A percentile compares a stretch with the other conserved stretches of the same genome.
phyloP scores from a whole-genome alignment of 2,888 invertebrate species.

The Leptopterna dolabrata region DNA sequence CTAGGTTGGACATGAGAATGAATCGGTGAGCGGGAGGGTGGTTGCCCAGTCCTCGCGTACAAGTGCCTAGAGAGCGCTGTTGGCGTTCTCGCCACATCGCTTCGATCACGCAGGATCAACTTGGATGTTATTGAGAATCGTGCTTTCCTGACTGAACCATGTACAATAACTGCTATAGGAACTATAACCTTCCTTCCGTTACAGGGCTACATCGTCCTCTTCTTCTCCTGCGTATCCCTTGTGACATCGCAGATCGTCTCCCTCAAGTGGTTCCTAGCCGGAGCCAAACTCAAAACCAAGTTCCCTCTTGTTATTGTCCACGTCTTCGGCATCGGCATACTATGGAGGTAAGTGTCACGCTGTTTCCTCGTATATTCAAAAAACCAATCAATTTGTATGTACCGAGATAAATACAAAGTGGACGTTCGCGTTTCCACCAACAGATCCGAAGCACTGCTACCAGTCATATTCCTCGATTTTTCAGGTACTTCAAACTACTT shows the following conservation, averaged over 20 bases:
- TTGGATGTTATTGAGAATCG: too few species aligned
- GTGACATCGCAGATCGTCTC: slow-evolving; percentile 53
- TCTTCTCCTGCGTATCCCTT: slow-evolving; percentile 76
- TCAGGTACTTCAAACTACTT: slow-evolving; percentile 80
- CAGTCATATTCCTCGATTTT: background rate
- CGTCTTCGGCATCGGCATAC: slow-evolving; percentile 77
- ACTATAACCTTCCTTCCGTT: too few species aligned
- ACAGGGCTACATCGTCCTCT: slow-evolving; percentile 68
- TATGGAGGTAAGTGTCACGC: slow-evolving; percentile 69
- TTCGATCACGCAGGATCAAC: too few species aligned
- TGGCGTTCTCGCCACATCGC: too few species aligned
- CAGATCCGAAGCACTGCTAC: background rate
- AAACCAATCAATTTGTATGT: background rate
- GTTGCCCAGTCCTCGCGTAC: too few species aligned
- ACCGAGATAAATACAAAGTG: background rate
- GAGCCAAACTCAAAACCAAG: slow-evolving; percentile 52
- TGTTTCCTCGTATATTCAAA: too few species aligned
- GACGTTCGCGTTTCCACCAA: too few species aligned
- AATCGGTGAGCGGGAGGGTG: too few species aligned
- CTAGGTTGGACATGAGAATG: too few species aligned
- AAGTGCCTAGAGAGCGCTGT: too few species aligned
- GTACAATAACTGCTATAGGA: too few species aligned
- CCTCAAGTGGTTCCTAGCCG: slow-evolving; percentile 51
- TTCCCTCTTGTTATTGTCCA: slow-evolving; percentile 67
- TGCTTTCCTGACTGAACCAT: too few species aligned